Evolutionary conservation across 2,797 vertebrate species (phyloP).

Genomic region (Pogonophryne albipinna): DNA sequence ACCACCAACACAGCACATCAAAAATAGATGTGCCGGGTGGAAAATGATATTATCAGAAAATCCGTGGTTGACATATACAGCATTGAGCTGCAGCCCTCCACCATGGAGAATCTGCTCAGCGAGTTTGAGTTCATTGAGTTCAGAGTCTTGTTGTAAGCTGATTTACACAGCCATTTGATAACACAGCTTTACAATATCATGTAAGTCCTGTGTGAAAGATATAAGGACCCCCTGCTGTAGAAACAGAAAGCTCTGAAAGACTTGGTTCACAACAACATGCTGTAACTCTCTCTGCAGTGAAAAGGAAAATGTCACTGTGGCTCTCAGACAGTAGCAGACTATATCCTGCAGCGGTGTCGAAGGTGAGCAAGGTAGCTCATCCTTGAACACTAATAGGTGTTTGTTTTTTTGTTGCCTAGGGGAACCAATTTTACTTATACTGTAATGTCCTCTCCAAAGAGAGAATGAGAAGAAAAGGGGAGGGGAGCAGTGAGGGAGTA

Average conservation of each 20-base stretch:
- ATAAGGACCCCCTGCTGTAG: slow-evolving; percentile 49
- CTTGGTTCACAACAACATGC: slow-evolving; percentile 33
- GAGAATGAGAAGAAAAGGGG: slow-evolving; percentile 1
- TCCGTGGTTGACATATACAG: slow-evolving; percentile 51
- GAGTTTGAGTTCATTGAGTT: slow-evolving; percentile 61
- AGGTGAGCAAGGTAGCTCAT: slow-evolving; percentile 56
- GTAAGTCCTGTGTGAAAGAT: slow-evolving; percentile 59
- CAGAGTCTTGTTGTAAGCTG: slow-evolving; percentile 56
- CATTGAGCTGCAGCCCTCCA: slow-evolving; percentile 40
- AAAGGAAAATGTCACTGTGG: slow-evolving; percentile 47
- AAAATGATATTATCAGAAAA: slow-evolving; percentile 73
- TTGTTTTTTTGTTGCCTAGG: slow-evolving; percentile 50
- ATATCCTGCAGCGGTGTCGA: slow-evolving; percentile 46
- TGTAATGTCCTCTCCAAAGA: slow-evolving; percentile 43
- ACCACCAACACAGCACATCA: slow-evolving; percentile 64
- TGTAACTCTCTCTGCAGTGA: slow-evolving; percentile 21
- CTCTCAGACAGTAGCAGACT: slow-evolving; percentile 29
- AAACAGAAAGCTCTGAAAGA: slow-evolving; percentile 55
- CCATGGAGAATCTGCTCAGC: slow-evolving; percentile 57
- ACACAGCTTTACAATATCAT: slow-evolving; percentile 62
- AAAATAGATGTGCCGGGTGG: slow-evolving; percentile 64
- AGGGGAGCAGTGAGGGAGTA: not conserved
- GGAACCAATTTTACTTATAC: slow-evolving; percentile 51
- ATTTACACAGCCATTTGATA: slow-evolving; percentile 61
- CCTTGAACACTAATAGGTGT: slow-evolving; percentile 47